Evolutionary conservation across 2,888 invertebrate genomes (phyloP).

Genomic region (Notodonta dromedarius): DNA sequence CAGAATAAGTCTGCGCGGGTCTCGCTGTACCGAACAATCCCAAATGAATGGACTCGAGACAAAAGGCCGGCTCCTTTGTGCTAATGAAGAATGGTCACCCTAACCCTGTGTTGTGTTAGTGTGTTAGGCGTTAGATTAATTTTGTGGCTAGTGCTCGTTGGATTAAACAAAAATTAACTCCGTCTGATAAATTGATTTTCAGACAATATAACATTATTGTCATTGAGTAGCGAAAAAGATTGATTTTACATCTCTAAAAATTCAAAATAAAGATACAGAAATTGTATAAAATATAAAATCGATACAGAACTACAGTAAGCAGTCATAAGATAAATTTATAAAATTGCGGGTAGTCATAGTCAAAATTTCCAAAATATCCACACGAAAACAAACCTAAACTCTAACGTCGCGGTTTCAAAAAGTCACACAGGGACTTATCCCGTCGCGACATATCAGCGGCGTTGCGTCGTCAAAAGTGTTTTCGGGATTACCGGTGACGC

Average conservation of each 20-base stretch:
- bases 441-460: constrained; percentile 46
- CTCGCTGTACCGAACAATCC: constrained; percentile 74
- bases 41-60: constrained; percentile 77
- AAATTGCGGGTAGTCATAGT: background rate
- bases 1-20: constrained; percentile 55
- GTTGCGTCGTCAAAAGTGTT: constrained; percentile 48
- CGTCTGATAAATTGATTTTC: constrained; percentile 5
- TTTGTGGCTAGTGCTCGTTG: constrained; percentile 41
- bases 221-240: no score
- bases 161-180: constrained; percentile 38
- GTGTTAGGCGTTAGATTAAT: constrained; percentile 76
- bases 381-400: constrained; percentile 29
- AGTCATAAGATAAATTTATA: no score
- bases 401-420: constrained; percentile 35
- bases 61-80: constrained; percentile 79
- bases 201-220: background rate
- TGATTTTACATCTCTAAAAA: no score
- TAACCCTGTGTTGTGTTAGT: constrained; percentile 64
- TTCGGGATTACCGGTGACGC: constrained; percentile 47
- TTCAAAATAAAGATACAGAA: no score
- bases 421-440: constrained; percentile 43
- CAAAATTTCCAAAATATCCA: background rate
- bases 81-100: constrained; percentile 83
- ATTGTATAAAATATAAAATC: no score
- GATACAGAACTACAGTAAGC: no score